A percentile compares a stretch with the other conserved stretches of the same genome.
These are phyloP conservation scores for Corythoichthys intestinalis DNA, from an alignment of 2,113 vertebrate species.

Conservation along the genomic window DNA sequence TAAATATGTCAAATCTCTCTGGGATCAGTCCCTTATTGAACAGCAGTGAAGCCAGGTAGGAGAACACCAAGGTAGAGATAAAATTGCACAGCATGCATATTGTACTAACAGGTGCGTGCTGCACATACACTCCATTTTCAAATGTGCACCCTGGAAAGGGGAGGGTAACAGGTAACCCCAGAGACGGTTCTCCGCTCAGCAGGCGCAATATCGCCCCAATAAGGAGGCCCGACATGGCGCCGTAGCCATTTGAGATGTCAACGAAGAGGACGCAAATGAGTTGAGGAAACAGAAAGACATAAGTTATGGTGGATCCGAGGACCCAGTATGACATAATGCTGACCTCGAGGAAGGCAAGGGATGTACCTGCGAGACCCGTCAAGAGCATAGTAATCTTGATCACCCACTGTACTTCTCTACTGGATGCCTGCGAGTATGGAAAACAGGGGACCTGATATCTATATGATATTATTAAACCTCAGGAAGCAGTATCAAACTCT, in stretches of 20 bases:
- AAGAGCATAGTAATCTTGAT: conserved; percentile 68
- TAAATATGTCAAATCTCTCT: conserved; percentile 63
- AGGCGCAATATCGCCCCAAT: conserved; percentile 64
- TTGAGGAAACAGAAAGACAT: conserved; percentile 74
- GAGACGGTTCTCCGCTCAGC: conserved; percentile 67
- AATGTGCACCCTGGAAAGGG: conserved; percentile 56
- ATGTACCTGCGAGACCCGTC: conserved; percentile 60
- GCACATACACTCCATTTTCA: conserved; percentile 31
- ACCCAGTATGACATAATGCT: conserved; percentile 76
- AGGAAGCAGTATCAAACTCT: background rate
- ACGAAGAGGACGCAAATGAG: conserved; percentile 65
- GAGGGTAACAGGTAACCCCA: conserved; percentile 59
- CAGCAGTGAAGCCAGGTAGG: conserved; percentile 49
- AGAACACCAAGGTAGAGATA: conserved; percentile 52
- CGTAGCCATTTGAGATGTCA: conserved; percentile 68
- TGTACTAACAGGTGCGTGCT: conserved; percentile 27
- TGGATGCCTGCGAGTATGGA: conserved; percentile 64
- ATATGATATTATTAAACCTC: background rate
- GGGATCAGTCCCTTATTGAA: conserved; percentile 67
- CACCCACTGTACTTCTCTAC: conserved; percentile 69
- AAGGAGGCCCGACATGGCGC: conserved; percentile 61
- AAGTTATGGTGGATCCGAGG: conserved; percentile 70
- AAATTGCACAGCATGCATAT: conserved; percentile 36
- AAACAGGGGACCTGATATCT: background rate
- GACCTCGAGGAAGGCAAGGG: conserved; percentile 61